Base-by-base conservation (phyloP, 2,888 invertebrate genomes). In the Agonopterix alstromeriana region DNA sequence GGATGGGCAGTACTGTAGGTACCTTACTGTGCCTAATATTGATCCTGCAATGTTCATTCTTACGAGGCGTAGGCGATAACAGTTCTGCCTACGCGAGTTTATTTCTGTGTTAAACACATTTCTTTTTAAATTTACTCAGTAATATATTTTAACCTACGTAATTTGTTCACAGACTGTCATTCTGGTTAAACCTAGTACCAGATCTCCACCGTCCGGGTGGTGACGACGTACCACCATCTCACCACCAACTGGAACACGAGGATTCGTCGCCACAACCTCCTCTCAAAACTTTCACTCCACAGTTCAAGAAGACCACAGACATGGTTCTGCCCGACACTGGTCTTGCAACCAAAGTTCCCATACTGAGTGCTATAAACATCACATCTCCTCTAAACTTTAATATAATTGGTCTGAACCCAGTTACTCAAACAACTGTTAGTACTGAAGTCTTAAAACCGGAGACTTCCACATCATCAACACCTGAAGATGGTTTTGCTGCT, bases 111-210 rank as follows among this genome's bases (percentile, higher is more conserved):
- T 35, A n/a, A 11, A 9, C 14, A 0, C 45, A 10, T 17, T 27
- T 5, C 1, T 7, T 7, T 27, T 27, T 27, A 27, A 8, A 36
- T 38, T 9, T 36, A n/a, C 10, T 38, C 10, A 38, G 10, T n/a
- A 10, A 38, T 38, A 2, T 3, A 9, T 10, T 9, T 38, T 38
- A 4, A 38, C 44, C 49, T 36, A 36, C 48, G 52, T 38, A 27
- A 38, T 38, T 70, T 71, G 58, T 73, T 55, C 55, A 59, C 82
- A 92, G 94, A 57, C 90, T 98, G 48, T 97, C 98, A 1, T 96
- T 98, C 79, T 98, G 98, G 98, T 80, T 98, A 51, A 97, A 98
- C 70, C 90, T 98, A 46, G 96, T 98, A 51, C 98, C 98, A 36
- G 97, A 98, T 71, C 90, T 96, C 35, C 96, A 96, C 72, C 93